Percentiles rank a stretch among this genome's conserved stretches.
These are phyloP conservation scores for Sebastes flavidus DNA, from an alignment of 2,797 vertebrate species.

Conservation along the genomic window DNA sequence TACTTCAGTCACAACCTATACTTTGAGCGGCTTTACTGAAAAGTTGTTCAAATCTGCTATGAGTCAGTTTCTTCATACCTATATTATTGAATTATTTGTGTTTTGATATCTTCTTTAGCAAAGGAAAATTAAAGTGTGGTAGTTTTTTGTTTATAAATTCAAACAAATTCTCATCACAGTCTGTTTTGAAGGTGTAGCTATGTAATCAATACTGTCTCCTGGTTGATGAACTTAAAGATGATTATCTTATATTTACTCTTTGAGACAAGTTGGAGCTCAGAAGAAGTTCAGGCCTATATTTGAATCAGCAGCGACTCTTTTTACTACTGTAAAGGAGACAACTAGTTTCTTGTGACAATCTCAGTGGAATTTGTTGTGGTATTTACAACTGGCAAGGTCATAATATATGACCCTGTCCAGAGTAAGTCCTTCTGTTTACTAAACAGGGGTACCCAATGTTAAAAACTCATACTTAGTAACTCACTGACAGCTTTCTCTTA, in stretches of 20 bases:
- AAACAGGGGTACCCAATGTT: too few relatives aligned
- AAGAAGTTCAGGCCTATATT: constrained; percentile 19
- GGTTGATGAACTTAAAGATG: not conserved
- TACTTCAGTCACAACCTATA: not conserved
- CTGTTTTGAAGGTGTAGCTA: not conserved
- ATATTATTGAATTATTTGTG: not conserved
- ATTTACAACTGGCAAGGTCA: constrained; percentile 16
- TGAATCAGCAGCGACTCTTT: not conserved
- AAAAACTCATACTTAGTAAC: not conserved
- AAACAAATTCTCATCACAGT: not conserved
- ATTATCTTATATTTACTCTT: not conserved
- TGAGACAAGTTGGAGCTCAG: not conserved
- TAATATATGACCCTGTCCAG: not conserved
- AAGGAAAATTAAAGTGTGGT: not conserved
- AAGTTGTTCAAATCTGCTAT: not conserved
- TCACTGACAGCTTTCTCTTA: not conserved
- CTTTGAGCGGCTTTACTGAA: not conserved
- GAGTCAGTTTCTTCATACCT: not conserved
- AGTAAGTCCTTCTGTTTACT: not conserved
- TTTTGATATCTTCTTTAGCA: not conserved
- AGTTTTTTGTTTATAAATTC: not conserved
- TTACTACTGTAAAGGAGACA: constrained; percentile 10
- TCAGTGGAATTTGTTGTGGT: not conserved
- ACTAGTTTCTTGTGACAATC: constrained; percentile 8
- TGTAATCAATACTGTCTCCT: not conserved